These are phyloP conservation scores for Neotoma lepida DNA, from an alignment of 2,113 vertebrate genomes.

Conservation along the genomic window DNA sequence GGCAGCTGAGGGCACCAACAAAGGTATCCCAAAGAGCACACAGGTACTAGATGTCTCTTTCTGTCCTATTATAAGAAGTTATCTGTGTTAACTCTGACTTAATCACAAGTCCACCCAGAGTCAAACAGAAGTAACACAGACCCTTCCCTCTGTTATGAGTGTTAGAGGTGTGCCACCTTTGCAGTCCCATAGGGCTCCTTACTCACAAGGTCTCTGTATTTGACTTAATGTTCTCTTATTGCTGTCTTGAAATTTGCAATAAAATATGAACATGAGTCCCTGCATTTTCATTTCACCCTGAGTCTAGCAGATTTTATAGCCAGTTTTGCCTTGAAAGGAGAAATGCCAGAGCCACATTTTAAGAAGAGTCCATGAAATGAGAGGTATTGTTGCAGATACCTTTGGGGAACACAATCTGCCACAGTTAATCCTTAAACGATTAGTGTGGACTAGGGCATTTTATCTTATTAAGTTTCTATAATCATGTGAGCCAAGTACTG, in stretches of 20 bases:
- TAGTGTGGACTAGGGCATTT: background rate
- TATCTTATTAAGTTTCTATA: constrained; percentile 16
- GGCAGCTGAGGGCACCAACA: background rate
- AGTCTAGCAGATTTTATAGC: background rate
- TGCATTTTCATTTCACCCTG: background rate
- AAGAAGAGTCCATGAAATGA: background rate
- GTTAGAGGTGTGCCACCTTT: background rate
- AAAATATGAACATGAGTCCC: background rate
- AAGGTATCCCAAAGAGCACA: background rate
- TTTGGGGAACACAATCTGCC: background rate
- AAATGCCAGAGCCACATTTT: background rate
- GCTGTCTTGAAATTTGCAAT: background rate
- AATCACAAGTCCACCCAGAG: background rate
- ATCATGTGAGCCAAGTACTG: background rate
- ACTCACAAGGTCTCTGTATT: background rate
- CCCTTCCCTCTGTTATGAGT: background rate
- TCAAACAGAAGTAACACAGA: background rate
- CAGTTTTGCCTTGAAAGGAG: background rate
- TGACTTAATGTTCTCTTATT: background rate
- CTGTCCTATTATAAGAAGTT: background rate
- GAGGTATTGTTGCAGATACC: background rate
- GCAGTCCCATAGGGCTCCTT: background rate
- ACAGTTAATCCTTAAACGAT: background rate
- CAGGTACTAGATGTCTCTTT: background rate
- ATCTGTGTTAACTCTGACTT: background rate